A percentile compares a stretch with the other conserved stretches of the same genome.
Conservation (phyloP, 2,888 invertebrate genomes). For the Apamea anceps region DNA sequence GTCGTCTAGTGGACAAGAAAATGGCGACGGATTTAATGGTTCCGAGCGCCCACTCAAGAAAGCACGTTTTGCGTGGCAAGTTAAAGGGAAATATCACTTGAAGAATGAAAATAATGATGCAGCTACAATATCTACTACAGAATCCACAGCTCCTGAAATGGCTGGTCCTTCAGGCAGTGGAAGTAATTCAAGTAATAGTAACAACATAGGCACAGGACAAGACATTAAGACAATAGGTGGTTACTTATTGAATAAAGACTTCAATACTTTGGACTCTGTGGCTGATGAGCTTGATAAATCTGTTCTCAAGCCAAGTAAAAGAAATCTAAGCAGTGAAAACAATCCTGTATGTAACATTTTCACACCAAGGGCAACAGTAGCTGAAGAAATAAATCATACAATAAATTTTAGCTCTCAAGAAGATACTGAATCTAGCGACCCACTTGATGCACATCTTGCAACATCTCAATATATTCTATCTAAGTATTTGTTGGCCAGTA, state of each 20-base stretch:
- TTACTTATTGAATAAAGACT: slow-evolving; percentile 83
- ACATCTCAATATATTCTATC: slow-evolving; percentile 8
- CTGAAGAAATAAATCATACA: slow-evolving; percentile 1
- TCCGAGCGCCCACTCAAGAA: slow-evolving; percentile 91
- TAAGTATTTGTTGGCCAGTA: slow-evolving; percentile 49
- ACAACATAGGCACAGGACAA: slow-evolving; percentile 78
- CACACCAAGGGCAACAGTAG: slow-evolving; percentile 38
- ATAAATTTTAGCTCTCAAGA: slow-evolving; percentile 71
- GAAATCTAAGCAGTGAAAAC: slow-evolving; percentile 71
- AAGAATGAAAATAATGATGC: slow-evolving; percentile 82
- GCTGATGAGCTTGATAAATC: slow-evolving; percentile 76
- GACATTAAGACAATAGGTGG: slow-evolving; percentile 83
- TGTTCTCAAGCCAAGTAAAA: slow-evolving; percentile 73
- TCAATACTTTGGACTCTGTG: slow-evolving; percentile 79
- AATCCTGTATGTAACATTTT: slow-evolving; percentile 45
- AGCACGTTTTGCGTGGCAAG: slow-evolving; percentile 92
- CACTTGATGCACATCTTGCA: slow-evolving; percentile 3
- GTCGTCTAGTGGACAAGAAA: slow-evolving; percentile 88
- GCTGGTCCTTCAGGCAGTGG: slow-evolving; percentile 69
- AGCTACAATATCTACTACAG: slow-evolving; percentile 47
- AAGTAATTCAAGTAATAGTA: slow-evolving; percentile 61
- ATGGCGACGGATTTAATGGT: slow-evolving; percentile 87
- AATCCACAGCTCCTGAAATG: slow-evolving; percentile 61
- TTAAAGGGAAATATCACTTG: slow-evolving; percentile 92
- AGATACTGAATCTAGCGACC: slow-evolving; percentile 56